phyloP scores from a whole-genome alignment of 2,888 invertebrate genomes.

The Temnothorax rugatulus region DNA sequence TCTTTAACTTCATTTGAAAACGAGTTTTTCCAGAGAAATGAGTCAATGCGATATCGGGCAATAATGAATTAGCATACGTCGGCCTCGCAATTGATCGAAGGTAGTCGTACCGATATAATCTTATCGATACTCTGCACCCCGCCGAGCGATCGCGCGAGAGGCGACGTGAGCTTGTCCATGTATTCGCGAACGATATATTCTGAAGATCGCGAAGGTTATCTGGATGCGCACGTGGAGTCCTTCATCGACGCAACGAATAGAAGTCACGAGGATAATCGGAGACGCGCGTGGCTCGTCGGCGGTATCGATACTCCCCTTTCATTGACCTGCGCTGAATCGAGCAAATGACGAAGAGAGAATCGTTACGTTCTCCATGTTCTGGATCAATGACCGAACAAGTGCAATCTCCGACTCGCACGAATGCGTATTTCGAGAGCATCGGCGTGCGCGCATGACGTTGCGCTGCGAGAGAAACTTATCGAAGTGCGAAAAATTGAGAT shows the following conservation, averaged over 20 bases:
- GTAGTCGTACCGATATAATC: slow-evolving; percentile 15
- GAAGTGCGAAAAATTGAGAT: slow-evolving; percentile 31
- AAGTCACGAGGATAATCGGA: slow-evolving; percentile 43
- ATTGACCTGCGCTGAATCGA: slow-evolving; percentile 46
- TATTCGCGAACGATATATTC: slow-evolving; percentile 28
- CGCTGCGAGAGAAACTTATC: slow-evolving; percentile 18
- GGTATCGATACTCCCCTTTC: slow-evolving; percentile 42
- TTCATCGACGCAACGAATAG: slow-evolving; percentile 34
- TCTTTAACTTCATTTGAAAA: not conserved
- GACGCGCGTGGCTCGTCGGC: slow-evolving; percentile 19
- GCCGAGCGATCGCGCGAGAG: not conserved
- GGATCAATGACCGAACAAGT: slow-evolving; percentile 59
- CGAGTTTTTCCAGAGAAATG: slow-evolving; percentile 22
- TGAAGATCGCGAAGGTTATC: slow-evolving; percentile 61
- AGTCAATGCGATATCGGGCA: slow-evolving; percentile 10
- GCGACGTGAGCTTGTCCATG: slow-evolving; percentile 25
- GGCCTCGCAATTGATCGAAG: slow-evolving; percentile 15
- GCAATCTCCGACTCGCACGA: slow-evolving; percentile 44
- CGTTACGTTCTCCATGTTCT: slow-evolving; percentile 48
- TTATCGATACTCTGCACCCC: slow-evolving; percentile 19
- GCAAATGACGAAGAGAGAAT: slow-evolving; percentile 34
- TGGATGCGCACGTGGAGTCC: slow-evolving; percentile 42
- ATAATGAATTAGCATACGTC: slow-evolving; percentile 7
- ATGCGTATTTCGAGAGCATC: slow-evolving; percentile 31
- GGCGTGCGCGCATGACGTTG: slow-evolving; percentile 16